Conservation (phyloP, 2,797 vertebrate species). For the Fratercula arctica region DNA sequence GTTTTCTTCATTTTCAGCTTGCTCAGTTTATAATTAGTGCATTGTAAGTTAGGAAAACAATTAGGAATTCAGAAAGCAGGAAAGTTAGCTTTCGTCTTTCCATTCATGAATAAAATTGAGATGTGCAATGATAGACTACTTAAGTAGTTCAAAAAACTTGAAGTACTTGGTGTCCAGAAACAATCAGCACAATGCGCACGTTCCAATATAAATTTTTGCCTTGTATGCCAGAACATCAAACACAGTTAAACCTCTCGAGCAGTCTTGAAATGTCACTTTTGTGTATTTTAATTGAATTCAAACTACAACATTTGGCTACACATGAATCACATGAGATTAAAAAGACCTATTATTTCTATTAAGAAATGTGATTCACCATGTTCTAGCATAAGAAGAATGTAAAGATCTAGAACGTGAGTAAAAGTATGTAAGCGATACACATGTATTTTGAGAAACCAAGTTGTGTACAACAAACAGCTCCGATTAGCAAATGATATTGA, state of each 20-base stretch:
- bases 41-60: background rate
- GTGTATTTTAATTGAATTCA: background rate
- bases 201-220: background rate
- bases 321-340: background rate
- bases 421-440: background rate
- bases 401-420: background rate
- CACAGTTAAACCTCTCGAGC: background rate
- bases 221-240: background rate
- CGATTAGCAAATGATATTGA: conserved; percentile 30
- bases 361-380: background rate
- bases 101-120: background rate
- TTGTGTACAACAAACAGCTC: background rate
- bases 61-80: background rate
- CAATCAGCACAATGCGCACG: background rate
- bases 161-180: background rate
- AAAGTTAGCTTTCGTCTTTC: conserved; percentile 3
- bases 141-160: background rate
- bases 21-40: background rate
- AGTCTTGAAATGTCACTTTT: background rate
- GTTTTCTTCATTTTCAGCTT: background rate
- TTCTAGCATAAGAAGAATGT: background rate
- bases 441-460: background rate
- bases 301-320: background rate
- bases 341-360: background rate
- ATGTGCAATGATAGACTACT: background rate